These are phyloP conservation scores for Synanthedon formicaeformis DNA, from an alignment of 2,888 invertebrate species.

Conservation along the genomic window DNA sequence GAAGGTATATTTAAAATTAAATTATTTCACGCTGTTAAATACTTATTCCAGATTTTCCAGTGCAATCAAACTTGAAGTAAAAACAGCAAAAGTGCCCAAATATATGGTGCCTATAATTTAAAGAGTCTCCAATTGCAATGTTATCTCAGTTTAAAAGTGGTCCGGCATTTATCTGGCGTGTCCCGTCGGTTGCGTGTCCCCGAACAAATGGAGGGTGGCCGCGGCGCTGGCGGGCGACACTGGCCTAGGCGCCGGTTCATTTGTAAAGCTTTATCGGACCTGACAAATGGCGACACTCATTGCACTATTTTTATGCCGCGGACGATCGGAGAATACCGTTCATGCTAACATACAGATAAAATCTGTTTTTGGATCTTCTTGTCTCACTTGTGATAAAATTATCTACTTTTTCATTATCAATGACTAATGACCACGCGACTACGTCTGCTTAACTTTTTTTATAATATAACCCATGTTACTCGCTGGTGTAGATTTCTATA, in stretches of 20 bases:
- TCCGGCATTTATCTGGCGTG: constrained; percentile 41
- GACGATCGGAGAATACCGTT: constrained; percentile 38
- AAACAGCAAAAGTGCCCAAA: not conserved
- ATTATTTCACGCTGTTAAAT: constrained; percentile 34
- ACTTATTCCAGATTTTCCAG: constrained; percentile 15
- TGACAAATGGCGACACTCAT: constrained; percentile 49
- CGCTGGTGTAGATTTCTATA: too few relatives aligned
- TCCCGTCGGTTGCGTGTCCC: constrained; percentile 47
- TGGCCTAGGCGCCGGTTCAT: constrained; percentile 51
- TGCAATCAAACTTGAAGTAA: not conserved
- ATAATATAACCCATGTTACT: too few relatives aligned
- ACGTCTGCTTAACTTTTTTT: too few relatives aligned
- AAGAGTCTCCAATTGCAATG: constrained; percentile 26
- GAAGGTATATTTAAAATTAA: constrained; percentile 46
- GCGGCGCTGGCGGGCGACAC: constrained; percentile 31
- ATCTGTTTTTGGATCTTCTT: too few relatives aligned
- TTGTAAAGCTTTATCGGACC: constrained; percentile 59
- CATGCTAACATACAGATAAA: constrained; percentile 10
- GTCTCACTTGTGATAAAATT: too few relatives aligned
- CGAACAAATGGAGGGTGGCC: constrained; percentile 47
- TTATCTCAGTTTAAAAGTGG: constrained; percentile 36
- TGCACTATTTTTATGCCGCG: constrained; percentile 47
- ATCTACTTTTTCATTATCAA: too few relatives aligned
- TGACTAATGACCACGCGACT: too few relatives aligned
- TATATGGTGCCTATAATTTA: constrained; percentile 10